Evolutionary conservation across 1,140 invertebrate species (phyloP).

Genomic region (Camponotus pennsylvanicus): DNA sequence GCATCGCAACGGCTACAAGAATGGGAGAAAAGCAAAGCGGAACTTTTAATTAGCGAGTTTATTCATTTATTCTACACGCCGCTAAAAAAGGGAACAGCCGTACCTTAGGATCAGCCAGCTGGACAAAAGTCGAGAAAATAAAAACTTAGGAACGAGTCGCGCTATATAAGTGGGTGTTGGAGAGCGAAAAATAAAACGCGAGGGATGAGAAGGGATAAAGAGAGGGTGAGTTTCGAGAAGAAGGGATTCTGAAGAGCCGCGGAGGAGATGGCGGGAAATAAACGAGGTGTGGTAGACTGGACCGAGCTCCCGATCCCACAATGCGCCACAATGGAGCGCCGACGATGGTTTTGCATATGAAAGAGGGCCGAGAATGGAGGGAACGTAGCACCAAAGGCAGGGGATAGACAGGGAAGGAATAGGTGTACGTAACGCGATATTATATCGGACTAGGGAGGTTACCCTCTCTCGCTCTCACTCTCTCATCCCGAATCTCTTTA

Average conservation of each 20-base stretch:
- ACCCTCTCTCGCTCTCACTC: conserved; percentile 1
- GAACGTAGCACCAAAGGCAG: conserved; percentile 47
- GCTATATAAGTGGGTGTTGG: conserved; percentile 37
- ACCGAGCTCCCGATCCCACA: conserved; percentile 80
- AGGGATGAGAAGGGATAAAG: conserved; percentile 38
- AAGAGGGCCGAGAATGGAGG: conserved; percentile 78
- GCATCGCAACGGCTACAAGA: not conserved
- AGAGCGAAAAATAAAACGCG: conserved; percentile 25
- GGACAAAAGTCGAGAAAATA: conserved; percentile 60
- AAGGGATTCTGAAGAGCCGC: conserved; percentile 43
- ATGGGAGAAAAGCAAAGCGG: conserved; percentile 29
- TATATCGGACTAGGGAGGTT: conserved; percentile 75
- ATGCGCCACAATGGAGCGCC: conserved; percentile 81
- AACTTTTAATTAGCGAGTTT: conserved; percentile 84
- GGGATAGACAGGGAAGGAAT: conserved; percentile 40
- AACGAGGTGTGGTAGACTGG: conserved; percentile 82
- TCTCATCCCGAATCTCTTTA: conserved; percentile 49
- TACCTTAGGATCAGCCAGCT: conserved; percentile 7
- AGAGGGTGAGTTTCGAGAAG: not conserved
- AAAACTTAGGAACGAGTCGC: conserved; percentile 41
- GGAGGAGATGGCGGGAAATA: conserved; percentile 77
- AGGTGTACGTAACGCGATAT: conserved; percentile 73
- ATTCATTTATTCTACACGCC: conserved; percentile 79
- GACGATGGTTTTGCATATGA: conserved; percentile 84
- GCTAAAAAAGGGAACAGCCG: conserved; percentile 73